Conservation (phyloP, 2,797 vertebrate genomes). For the Silurus aristotelis region DNA sequence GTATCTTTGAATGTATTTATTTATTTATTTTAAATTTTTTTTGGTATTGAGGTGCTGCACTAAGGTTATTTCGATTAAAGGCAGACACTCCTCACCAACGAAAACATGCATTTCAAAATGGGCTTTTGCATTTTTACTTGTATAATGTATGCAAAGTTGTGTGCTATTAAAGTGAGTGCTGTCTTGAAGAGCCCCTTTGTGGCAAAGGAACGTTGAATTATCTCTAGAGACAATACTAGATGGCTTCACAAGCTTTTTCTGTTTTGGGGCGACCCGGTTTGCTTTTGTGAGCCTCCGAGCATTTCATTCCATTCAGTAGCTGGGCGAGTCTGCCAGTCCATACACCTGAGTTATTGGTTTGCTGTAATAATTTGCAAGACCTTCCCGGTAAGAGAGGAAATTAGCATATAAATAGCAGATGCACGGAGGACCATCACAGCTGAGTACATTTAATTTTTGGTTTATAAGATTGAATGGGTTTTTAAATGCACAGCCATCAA, state of each 20-base stretch:
- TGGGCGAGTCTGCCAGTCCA: conserved; percentile 69
- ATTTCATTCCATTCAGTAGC: conserved; percentile 53
- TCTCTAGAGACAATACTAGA: conserved; percentile 60
- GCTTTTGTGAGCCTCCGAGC: conserved; percentile 61
- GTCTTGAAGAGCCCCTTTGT: conserved; percentile 47
- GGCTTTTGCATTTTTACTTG: conserved; percentile 8
- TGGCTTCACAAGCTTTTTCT: conserved; percentile 55
- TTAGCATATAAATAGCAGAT: conserved; percentile 99
- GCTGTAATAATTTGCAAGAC: conserved; percentile 96
- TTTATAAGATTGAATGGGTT: conserved; percentile 99
- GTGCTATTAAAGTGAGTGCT: conserved; percentile 43
- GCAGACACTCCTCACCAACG: background rate
- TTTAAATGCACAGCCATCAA: conserved; percentile 97
- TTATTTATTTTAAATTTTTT: background rate
- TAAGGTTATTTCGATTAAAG: conserved; percentile 34
- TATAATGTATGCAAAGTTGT: conserved; percentile 53
- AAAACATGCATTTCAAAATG: conserved; percentile 34
- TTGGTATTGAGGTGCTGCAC: conserved; percentile 5
- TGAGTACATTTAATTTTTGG: conserved; percentile 99
- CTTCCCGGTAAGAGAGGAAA: conserved; percentile 85
- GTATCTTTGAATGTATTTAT: background rate
- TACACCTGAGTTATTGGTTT: conserved; percentile 91
- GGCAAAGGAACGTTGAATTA: conserved; percentile 65
- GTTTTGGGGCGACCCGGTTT: conserved; percentile 39
- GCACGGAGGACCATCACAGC: conserved; percentile 95